These are phyloP conservation scores for Dermatemys mawii DNA, from an alignment of 2,113 vertebrate species.

Conservation along the genomic window DNA sequence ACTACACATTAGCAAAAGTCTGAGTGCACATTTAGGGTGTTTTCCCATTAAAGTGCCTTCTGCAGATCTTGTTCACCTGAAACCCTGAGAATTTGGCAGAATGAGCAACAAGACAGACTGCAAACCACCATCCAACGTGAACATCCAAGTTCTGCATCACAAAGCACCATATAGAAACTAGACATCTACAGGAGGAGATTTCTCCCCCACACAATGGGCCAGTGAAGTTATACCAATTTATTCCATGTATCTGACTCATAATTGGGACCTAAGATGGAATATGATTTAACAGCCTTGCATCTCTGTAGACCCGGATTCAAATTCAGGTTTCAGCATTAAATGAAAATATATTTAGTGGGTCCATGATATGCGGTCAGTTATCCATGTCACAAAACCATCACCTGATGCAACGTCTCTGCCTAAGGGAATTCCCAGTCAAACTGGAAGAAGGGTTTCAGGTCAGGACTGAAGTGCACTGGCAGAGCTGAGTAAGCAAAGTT, in stretches of 20 bases:
- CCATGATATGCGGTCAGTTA: background rate
- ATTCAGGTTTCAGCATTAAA: background rate
- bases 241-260: background rate
- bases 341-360: constrained; percentile 40
- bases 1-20: background rate
- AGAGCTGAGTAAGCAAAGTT: constrained; percentile 48
- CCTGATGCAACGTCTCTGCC: constrained; percentile 14
- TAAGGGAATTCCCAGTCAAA: constrained; percentile 56
- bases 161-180: background rate
- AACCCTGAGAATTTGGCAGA: background rate
- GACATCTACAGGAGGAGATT: background rate
- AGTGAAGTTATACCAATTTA: background rate
- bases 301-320: background rate
- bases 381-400: background rate
- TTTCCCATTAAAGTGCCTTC: background rate
- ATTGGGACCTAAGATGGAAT: constrained; percentile 40
- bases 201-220: background rate
- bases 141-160: background rate
- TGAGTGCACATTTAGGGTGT: background rate
- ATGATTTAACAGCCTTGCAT: background rate
- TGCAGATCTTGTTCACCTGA: fast-evolving
- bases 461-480: constrained; percentile 55
- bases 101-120: background rate
- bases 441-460: constrained; percentile 56
- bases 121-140: fast-evolving